These are phyloP conservation scores for Pygathrix nemaeus DNA, from an alignment of 2,113 vertebrate species.

Conservation along the genomic window DNA sequence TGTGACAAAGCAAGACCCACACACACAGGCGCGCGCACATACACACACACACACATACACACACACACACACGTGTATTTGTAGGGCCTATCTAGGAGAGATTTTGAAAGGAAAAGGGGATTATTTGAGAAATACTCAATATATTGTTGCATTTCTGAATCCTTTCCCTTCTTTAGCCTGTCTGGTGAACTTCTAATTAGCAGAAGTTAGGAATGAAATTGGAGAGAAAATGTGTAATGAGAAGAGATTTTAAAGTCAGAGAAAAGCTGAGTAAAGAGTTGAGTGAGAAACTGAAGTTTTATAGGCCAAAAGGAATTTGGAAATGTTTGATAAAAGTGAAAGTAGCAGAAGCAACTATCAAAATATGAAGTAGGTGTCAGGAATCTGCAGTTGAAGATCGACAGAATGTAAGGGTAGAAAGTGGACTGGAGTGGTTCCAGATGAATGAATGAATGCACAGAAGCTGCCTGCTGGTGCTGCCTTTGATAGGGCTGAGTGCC, in stretches of 20 bases:
- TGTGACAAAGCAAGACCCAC: too few relatives aligned
- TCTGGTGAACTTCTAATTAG: neutral
- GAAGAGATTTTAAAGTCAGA: neutral
- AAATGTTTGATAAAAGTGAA: neutral
- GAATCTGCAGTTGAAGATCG: neutral
- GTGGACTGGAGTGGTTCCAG: neutral
- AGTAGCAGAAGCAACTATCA: neutral
- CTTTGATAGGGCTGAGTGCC: accelerated
- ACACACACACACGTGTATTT: too few relatives aligned
- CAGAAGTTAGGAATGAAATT: neutral
- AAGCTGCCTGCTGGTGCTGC: accelerated
- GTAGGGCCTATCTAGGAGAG: neutral
- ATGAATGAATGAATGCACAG: neutral
- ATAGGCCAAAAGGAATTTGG: neutral
- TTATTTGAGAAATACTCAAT: neutral
- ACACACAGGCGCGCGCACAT: accelerated
- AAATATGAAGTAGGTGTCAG: neutral
- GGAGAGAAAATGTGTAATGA: neutral
- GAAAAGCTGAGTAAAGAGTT: neutral
- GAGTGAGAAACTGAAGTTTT: neutral
- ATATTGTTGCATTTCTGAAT: neutral
- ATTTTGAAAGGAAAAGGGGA: neutral
- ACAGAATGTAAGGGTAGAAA: accelerated
- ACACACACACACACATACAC: too few relatives aligned
- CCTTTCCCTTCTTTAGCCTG: neutral